Base-by-base conservation (phyloP, 2,113 vertebrate species). In the Antechinus flavipes region DNA sequence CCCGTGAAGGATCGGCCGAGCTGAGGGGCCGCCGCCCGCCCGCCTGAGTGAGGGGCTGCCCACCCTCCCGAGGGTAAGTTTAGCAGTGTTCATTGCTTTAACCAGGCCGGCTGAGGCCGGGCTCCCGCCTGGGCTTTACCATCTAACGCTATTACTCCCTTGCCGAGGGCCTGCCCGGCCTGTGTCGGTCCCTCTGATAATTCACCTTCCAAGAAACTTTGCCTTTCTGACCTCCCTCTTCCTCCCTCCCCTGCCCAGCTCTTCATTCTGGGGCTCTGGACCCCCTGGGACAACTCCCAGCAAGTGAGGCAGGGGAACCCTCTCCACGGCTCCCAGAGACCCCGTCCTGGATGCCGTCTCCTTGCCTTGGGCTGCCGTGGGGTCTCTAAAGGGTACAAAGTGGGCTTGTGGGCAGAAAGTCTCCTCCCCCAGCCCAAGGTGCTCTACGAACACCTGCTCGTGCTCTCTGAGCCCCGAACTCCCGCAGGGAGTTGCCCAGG, bases 161-260 rank as follows among this genome's bases (percentile, higher is more conserved):
- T 98, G 98, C 99, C 96, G 97, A 99, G 98, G 98, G 98, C 98
- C 98, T 99, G 98, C 98, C 98, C 98, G 95, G 93, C 95, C 30
- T 54, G 95, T 99, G 98, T 98, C 97, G 98, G 99, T 99, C 98
- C 98, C 98, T 98, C 98, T 98, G 98, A 98, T 98, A 98, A 99
- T 99, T 99, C 99, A 99, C 99, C 99, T 99, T 98, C 97, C 98
- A 96, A 96, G 99, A 99, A 99, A 99, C 99, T 99, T 99, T 99
- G 99, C 99, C 99, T 99, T 99, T 99, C 98, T 99, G 99, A 99
- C 99, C 99, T 99, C 97, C 96, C 97, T 4, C 95, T 90, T 97
- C 90, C 53, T 97, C 49, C 94, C 90, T 55, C 90, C 49, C 19
- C 0, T 23, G 61, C 10, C 19, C 2, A 23, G 54, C 91, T 92